These are phyloP conservation scores for Poecilus cupreus DNA, from an alignment of 2,888 invertebrate species.

Conservation along the genomic window DNA sequence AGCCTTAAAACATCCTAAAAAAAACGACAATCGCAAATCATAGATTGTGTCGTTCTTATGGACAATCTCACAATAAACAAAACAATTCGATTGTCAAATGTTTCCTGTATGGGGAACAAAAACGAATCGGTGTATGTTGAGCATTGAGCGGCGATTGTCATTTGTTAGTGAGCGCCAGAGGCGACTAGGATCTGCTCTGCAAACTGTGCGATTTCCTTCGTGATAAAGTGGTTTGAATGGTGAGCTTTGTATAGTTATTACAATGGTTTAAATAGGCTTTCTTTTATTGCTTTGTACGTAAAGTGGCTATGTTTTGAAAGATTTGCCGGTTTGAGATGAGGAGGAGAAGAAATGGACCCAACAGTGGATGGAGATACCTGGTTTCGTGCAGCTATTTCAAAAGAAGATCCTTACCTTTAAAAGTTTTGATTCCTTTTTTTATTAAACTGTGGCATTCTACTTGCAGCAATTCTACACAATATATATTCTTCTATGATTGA, in stretches of 20 bases:
- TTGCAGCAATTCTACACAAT: too few species aligned
- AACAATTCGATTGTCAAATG: constrained; percentile 32
- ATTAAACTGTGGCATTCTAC: too few species aligned
- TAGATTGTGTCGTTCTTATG: not conserved
- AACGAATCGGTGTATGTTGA: not conserved
- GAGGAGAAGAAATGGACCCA: too few species aligned
- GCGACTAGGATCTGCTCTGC: constrained; percentile 9
- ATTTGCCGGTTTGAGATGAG: constrained; percentile 9
- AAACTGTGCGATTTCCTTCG: not conserved
- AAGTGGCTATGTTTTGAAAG: constrained; percentile 30
- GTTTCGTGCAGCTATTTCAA: too few species aligned
- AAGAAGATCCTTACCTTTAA: too few species aligned
- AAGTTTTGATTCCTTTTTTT: too few species aligned
- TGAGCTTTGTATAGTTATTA: not conserved
- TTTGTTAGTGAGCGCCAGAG: constrained; percentile 16
- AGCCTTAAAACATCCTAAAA: not conserved
- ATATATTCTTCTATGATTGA: too few species aligned
- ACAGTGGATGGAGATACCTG: too few species aligned
- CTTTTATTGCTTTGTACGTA: constrained; percentile 24
- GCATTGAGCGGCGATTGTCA: not conserved
- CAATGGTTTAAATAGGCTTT: constrained; percentile 35
- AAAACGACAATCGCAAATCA: not conserved
- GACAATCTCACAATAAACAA: not conserved
- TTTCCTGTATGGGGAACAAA: constrained; percentile 30
- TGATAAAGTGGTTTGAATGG: constrained; percentile 9